Base-by-base conservation (phyloP, 2,797 vertebrate genomes). In the Tangara arthus region DNA sequence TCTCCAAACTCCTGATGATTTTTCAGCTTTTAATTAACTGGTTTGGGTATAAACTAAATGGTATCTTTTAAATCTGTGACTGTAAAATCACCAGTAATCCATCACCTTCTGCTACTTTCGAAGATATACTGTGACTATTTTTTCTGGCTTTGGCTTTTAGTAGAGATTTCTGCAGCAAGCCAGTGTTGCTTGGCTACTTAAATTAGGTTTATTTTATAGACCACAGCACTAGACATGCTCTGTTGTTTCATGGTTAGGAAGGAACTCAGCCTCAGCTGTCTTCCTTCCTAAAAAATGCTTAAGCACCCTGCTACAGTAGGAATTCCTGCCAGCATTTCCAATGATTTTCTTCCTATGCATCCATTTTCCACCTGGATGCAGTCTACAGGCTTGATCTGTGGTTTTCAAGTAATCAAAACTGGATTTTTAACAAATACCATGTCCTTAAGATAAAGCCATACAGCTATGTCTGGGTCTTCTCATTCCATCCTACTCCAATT, bases 201-300 rank as follows among this genome's bases (percentile, higher is more conserved):
- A 52, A 77, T 70, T 44, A 77, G 60, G 53, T 85, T 88, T 81
- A 77, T 82, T 94, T 95, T 80, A 93, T 71, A 86, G 64, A 87
- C 71, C 71, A 42, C 5, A 85, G 49, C 60, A 80, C 50, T 50
- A 77, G 39, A 83, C 89, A 94, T 83, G 82, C 84, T 93, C 87
- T 96, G 69, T 83, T 94, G 64, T 81, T 96, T 84, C 85, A 90
- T 15, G 11, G 69, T 72, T 90, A 91, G 91, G 91, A 95, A 95
- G 95, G 91, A 96, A 96, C 94, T 80, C 53, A 92, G 86, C 80
- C 47, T 93, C 89, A 81, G 76, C 53, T 69, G 50, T 61, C 82
- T 94, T 96, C 93, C 95, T 91, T 93, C 93, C 95, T 93, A 86
- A 72, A 69, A 71, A 55, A 28, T 86, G 79, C 85, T 92, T 83